These are phyloP conservation scores for Gastracanthus pulcherrimus DNA, from an alignment of 2,888 invertebrate genomes.

Conservation along the genomic window DNA sequence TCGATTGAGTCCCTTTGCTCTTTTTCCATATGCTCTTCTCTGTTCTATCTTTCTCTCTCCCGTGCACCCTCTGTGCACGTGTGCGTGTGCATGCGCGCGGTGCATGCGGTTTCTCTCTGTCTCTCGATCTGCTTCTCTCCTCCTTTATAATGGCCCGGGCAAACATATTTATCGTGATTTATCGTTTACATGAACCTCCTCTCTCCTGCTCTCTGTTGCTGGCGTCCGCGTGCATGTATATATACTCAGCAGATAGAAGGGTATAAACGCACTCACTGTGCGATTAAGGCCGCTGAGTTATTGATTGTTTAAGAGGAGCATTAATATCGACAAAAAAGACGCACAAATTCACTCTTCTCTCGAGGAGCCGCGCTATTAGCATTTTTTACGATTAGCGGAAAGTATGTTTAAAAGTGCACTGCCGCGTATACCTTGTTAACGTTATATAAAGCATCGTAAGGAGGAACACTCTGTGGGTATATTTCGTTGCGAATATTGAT, in stretches of 20 bases:
- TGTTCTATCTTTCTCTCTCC: constrained; percentile 26
- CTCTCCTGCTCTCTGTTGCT: constrained; percentile 48
- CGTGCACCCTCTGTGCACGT: neutral
- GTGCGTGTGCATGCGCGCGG: constrained; percentile 42
- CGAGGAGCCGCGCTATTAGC: constrained; percentile 25
- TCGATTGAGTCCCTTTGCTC: constrained; percentile 53
- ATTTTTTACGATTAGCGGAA: constrained; percentile 41
- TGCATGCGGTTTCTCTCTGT: constrained; percentile 59
- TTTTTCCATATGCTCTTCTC: constrained; percentile 42
- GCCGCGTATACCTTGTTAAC: neutral
- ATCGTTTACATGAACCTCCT: constrained; percentile 74
- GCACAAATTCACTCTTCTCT: neutral
- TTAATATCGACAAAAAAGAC: constrained; percentile 71
- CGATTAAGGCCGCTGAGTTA: constrained; percentile 73
- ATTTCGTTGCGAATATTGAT: no score
- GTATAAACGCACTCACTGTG: constrained; percentile 64
- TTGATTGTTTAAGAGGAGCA: constrained; percentile 70
- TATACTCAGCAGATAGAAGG: constrained; percentile 54
- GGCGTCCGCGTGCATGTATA: constrained; percentile 54
- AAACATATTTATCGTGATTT: constrained; percentile 76
- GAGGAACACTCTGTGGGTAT: no score
- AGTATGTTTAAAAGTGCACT: neutral
- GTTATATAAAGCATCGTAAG: neutral
- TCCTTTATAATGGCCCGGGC: constrained; percentile 72
- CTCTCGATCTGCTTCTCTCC: constrained; percentile 54